phyloP scores from a whole-genome alignment of 1,140 invertebrate species.

The Metopolophium dirhodum region DNA sequence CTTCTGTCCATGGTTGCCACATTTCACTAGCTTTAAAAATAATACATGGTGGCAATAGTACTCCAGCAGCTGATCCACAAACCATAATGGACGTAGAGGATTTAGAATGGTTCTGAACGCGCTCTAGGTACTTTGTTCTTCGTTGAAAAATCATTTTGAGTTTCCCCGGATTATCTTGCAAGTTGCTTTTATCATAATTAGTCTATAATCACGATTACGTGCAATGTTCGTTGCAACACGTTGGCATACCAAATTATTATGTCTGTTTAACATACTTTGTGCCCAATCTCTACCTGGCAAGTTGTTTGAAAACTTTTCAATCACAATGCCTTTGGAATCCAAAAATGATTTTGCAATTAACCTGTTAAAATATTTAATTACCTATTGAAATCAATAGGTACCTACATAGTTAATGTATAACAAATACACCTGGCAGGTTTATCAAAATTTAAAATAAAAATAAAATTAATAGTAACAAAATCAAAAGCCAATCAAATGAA shows the following conservation, averaged over 20 bases:
- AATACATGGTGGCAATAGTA: background rate
- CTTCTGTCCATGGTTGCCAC: constrained; percentile 13
- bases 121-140: background rate
- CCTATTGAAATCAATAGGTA: background rate
- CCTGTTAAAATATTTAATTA: background rate
- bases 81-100: background rate
- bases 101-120: background rate
- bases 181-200: background rate
- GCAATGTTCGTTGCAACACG: background rate
- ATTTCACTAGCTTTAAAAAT: background rate
- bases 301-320: background rate
- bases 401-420: background rate
- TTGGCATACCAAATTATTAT: background rate
- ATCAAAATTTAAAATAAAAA: too few relatives aligned
- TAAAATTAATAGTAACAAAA: too few relatives aligned
- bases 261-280: background rate
- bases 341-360: background rate
- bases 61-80: background rate
- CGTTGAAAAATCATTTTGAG: background rate
- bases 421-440: too few relatives aligned
- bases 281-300: constrained; percentile 12
- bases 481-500: too few relatives aligned
- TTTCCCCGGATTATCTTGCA: too few relatives aligned
- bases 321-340: background rate
- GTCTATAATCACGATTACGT: too few relatives aligned